Percentiles rank a stretch among this genome's conserved stretches.
Evolutionary conservation across 92 coral and sea anemone species (phyloP).

Genomic region (Pocillopora grandis): DNA sequence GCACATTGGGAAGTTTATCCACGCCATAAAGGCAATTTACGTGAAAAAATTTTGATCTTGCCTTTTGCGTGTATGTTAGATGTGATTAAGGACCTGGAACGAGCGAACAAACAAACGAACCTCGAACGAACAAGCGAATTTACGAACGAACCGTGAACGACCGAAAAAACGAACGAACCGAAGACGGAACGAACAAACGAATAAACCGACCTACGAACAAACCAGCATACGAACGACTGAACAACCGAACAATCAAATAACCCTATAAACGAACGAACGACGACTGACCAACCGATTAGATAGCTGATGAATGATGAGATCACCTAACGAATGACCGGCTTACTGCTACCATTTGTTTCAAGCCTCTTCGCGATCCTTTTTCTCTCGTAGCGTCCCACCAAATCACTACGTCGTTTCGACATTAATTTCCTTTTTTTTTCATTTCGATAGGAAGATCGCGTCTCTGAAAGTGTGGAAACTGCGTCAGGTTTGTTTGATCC

Average conservation of each 20-base stretch:
- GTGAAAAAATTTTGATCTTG: neutral
- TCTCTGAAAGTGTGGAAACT: conserved; percentile 40
- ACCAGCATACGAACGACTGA: neutral
- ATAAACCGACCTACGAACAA: neutral
- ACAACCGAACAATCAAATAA: neutral
- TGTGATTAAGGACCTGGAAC: neutral
- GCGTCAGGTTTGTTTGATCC: conserved; percentile 63
- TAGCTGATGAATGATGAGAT: too few species aligned
- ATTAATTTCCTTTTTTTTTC: neutral
- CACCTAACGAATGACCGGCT: too few species aligned
- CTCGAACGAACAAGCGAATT: neutral
- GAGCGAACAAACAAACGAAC: neutral
- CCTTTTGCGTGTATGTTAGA: neutral
- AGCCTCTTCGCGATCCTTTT: too few species aligned
- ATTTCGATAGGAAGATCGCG: conserved; percentile 48
- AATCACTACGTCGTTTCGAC: neutral
- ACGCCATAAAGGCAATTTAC: conserved; percentile 51
- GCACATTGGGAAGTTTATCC: conserved; percentile 58
- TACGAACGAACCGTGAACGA: neutral
- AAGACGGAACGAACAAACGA: neutral
- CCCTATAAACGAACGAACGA: neutral
- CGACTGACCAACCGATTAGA: neutral
- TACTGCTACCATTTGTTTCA: too few species aligned
- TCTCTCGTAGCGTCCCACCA: neutral
- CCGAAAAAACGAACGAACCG: neutral